These are phyloP conservation scores for Harlomillsia oculata DNA, from an alignment of 1,140 invertebrate species.

Conservation along the genomic window DNA sequence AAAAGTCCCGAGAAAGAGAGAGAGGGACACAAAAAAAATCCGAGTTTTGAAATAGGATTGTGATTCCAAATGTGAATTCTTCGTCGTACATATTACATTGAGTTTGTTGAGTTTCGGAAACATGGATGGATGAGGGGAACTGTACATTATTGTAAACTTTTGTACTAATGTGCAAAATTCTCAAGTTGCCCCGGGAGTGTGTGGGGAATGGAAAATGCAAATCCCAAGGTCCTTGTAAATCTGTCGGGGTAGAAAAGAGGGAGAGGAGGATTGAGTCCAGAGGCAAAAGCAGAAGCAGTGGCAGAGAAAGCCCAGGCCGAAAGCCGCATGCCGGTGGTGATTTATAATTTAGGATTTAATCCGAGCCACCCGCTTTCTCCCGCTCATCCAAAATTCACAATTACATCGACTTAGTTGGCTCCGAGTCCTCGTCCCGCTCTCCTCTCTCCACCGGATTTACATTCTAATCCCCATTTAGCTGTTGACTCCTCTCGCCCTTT, in stretches of 20 bases:
- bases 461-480: neutral
- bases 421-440: neutral
- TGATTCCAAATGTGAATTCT: no score
- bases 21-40: neutral
- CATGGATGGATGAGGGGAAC: no score
- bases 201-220: neutral
- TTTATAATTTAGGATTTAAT: slow-evolving; percentile 13
- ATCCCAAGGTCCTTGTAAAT: neutral
- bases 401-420: neutral
- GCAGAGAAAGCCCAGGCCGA: neutral
- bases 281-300: neutral
- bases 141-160: no score
- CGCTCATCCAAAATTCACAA: slow-evolving; percentile 10
- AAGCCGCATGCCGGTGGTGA: no score
- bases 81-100: no score
- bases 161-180: no score
- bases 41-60: no score
- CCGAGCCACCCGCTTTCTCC: neutral
- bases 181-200: neutral
- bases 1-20: neutral
- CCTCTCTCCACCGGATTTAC: neutral
- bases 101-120: no score
- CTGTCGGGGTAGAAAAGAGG: neutral
- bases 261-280: neutral
- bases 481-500: neutral